These are phyloP conservation scores for Origma solitaria DNA, from an alignment of 2,113 vertebrate species.

Conservation along the genomic window DNA sequence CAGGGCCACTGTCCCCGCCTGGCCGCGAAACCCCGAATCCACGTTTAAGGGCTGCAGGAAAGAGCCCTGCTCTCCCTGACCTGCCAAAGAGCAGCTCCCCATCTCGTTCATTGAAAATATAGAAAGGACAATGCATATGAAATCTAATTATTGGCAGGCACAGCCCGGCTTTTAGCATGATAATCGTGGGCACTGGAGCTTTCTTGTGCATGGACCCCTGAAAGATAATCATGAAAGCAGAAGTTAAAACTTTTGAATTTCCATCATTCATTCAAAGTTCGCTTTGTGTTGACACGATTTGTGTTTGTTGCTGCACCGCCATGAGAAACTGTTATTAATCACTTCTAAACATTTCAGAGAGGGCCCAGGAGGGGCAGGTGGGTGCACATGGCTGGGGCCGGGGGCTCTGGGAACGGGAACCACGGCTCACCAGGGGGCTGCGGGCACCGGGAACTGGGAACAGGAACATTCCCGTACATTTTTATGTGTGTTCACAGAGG, in stretches of 20 bases:
- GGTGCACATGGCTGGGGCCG: background rate
- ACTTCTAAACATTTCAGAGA: background rate
- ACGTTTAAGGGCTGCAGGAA: background rate
- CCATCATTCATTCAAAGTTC: background rate
- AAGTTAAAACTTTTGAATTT: background rate
- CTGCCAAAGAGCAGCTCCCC: slow-evolving; percentile 7
- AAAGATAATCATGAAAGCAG: background rate
- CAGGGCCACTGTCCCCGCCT: background rate
- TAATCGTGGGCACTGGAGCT: background rate
- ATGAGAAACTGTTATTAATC: background rate
- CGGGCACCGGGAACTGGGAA: too few relatives aligned
- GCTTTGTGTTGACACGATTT: background rate
- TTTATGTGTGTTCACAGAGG: background rate
- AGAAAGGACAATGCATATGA: slow-evolving; percentile 26
- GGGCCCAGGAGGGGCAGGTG: slow-evolving; percentile 83
- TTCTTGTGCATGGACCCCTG: background rate
- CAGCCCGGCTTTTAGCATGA: background rate
- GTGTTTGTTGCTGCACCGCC: background rate
- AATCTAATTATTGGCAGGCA: slow-evolving; percentile 12
- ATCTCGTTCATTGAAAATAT: background rate
- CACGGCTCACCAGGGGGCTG: too few relatives aligned
- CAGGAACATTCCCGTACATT: too few relatives aligned
- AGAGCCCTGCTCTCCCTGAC: background rate
- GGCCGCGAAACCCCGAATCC: background rate
- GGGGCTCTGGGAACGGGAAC: background rate